phyloP scores from a whole-genome alignment of 2,113 vertebrate genomes.

The Myiopsitta monachus region DNA sequence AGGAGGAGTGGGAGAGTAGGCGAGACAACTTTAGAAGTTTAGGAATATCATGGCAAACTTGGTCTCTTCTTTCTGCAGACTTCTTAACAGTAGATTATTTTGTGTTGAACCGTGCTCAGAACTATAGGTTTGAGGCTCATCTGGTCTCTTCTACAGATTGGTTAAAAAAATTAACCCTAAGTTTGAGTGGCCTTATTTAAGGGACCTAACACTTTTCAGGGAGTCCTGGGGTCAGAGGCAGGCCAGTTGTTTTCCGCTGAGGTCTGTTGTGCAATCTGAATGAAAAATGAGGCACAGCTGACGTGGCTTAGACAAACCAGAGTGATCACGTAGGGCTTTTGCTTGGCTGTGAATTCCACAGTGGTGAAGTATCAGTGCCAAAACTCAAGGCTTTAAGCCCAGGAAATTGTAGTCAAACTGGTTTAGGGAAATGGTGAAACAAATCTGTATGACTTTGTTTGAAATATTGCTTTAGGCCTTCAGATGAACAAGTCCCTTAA shows the following conservation, averaged over 20 bases:
- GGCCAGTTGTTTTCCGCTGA: not conserved
- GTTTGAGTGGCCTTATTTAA: not conserved
- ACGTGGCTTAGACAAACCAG: not conserved
- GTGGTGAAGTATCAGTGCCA: not conserved
- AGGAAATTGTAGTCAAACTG: not conserved
- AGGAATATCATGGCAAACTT: not conserved
- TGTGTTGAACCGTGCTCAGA: not conserved
- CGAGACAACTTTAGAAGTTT: not conserved
- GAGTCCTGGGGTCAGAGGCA: not conserved
- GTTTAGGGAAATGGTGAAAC: not conserved
- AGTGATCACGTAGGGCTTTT: not conserved
- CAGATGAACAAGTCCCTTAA: not conserved
- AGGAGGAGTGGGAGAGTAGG: not conserved
- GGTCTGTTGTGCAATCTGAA: not conserved
- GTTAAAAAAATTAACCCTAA: not conserved
- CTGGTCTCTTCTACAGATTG: not conserved
- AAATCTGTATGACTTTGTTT: not conserved
- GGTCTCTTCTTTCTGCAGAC: not conserved
- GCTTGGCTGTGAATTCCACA: not conserved
- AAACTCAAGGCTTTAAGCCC: not conserved
- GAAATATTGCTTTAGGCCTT: not conserved
- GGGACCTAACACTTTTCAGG: not conserved
- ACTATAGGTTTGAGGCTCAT: not conserved
- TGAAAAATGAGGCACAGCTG: not conserved
- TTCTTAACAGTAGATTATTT: not conserved